Conservation (phyloP, 30 jellyfish, hydroid and myxozoan species). For the Catostylus mosaicus region DNA sequence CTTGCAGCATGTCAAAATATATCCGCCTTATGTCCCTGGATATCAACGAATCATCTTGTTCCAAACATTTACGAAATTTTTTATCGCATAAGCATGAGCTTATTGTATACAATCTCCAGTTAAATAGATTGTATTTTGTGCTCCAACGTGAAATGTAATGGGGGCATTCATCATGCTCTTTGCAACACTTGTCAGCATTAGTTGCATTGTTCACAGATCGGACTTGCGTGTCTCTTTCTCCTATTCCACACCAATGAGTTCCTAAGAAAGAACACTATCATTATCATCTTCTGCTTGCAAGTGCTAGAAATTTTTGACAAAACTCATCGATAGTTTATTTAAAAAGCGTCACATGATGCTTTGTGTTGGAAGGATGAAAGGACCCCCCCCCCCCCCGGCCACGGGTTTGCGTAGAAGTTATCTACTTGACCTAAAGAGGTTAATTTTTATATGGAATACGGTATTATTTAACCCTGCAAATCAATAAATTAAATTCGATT, state of each 20-base stretch:
- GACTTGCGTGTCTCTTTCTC: slow-evolving; percentile 1
- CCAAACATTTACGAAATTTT: slow-evolving; percentile 65
- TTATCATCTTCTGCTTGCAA: too few relatives aligned
- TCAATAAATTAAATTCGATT: too few relatives aligned
- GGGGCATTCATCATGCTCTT: slow-evolving; percentile 88
- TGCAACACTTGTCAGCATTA: slow-evolving; percentile 78
- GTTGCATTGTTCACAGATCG: slow-evolving; percentile 3
- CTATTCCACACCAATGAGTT: slow-evolving; percentile 82
- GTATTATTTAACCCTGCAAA: too few relatives aligned
- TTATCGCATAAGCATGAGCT: slow-evolving; percentile 87
- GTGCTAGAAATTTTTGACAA: too few relatives aligned
- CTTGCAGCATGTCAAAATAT: slow-evolving; percentile 77
- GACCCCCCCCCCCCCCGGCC: too few relatives aligned
- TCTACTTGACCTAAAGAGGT: too few relatives aligned
- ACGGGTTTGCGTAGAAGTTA: too few relatives aligned
- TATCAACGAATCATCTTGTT: slow-evolving; percentile 48
- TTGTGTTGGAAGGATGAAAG: too few relatives aligned
- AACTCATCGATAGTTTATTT: too few relatives aligned
- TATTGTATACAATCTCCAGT: slow-evolving; percentile 94
- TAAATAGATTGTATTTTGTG: slow-evolving; percentile 62
- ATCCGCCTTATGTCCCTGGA: slow-evolving; percentile 75
- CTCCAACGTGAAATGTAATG: slow-evolving; percentile 79
- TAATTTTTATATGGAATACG: too few relatives aligned
- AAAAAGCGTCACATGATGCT: too few relatives aligned
- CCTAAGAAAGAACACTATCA: slow-evolving; percentile 7